phyloP scores from a whole-genome alignment of 2,113 vertebrate genomes.

The Glaucidium brasilianum region DNA sequence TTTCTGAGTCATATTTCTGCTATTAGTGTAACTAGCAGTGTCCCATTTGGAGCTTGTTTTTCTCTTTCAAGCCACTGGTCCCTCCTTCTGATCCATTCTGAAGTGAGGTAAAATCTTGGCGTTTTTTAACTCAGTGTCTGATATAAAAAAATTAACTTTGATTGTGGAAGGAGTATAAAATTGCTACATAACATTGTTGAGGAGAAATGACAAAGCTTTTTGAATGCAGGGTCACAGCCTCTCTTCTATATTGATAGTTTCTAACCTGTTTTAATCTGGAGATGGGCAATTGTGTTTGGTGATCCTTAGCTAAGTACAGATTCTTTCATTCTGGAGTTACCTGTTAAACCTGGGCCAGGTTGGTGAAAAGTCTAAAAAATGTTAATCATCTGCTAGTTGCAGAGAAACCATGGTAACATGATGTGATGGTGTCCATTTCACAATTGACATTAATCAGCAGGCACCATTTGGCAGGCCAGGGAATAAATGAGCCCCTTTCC shows the following conservation, averaged over 20 bases:
- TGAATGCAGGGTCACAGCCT: background rate
- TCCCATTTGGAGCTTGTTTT: background rate
- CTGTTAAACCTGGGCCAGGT: background rate
- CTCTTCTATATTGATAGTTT: background rate
- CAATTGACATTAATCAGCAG: background rate
- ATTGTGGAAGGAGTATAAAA: background rate
- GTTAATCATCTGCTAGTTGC: background rate
- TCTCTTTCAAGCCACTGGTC: background rate
- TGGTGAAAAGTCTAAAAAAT: background rate
- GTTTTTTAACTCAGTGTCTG: background rate
- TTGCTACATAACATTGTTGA: background rate
- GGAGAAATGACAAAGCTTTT: background rate
- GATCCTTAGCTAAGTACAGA: background rate
- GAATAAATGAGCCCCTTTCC: background rate
- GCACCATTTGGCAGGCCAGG: background rate
- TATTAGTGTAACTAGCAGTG: background rate
- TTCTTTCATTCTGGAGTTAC: background rate
- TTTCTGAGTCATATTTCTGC: slow-evolving; percentile 7
- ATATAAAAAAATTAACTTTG: background rate
- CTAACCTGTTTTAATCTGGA: background rate
- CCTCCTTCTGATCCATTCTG: background rate
- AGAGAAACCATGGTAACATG: background rate
- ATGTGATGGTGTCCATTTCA: background rate
- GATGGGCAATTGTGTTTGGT: background rate
- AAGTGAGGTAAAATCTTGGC: background rate